These are phyloP conservation scores for Drosophila sp. DNA, from an alignment of 1,140 invertebrate genomes.

Conservation along the genomic window DNA sequence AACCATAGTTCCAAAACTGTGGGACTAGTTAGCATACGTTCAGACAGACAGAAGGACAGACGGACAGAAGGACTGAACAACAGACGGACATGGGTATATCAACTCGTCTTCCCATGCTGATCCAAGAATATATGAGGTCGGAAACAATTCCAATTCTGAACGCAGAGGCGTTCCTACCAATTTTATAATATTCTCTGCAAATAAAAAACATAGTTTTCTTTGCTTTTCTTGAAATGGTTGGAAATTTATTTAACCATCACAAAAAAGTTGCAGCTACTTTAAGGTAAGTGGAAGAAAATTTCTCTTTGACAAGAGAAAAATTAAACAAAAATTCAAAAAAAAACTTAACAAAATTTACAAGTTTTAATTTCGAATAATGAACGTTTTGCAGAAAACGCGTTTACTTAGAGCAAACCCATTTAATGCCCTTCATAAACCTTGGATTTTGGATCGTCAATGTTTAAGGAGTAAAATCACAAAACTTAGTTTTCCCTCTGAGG, in stretches of 20 bases:
- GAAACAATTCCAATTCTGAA: too few species aligned
- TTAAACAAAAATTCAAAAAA: neutral
- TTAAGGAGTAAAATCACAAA: slow-evolving; percentile 34
- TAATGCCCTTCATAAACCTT: neutral
- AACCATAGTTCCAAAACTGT: too few species aligned
- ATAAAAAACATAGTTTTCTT: slow-evolving; percentile 1
- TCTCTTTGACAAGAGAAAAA: neutral
- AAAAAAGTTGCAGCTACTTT: neutral
- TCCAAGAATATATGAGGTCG: too few species aligned
- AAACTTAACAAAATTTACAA: slow-evolving; percentile 33
- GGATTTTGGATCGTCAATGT: slow-evolving; percentile 40
- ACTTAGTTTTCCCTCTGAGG: slow-evolving; percentile 30
- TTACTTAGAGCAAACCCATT: neutral
- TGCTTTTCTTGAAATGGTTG: neutral
- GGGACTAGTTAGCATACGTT: too few species aligned
- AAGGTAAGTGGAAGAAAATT: slow-evolving; percentile 9
- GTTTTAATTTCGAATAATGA: slow-evolving; percentile 12
- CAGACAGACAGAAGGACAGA: too few species aligned
- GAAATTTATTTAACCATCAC: too few species aligned
- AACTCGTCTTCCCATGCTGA: too few species aligned
- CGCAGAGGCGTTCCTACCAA: too few species aligned
- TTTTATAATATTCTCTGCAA: too few species aligned
- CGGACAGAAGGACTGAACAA: too few species aligned
- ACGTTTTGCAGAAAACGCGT: slow-evolving; percentile 15
- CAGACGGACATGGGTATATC: too few species aligned